These are phyloP conservation scores for Palythoa caribaeorum DNA, from an alignment of 92 coral and sea anemone genomes.

Conservation along the genomic window DNA sequence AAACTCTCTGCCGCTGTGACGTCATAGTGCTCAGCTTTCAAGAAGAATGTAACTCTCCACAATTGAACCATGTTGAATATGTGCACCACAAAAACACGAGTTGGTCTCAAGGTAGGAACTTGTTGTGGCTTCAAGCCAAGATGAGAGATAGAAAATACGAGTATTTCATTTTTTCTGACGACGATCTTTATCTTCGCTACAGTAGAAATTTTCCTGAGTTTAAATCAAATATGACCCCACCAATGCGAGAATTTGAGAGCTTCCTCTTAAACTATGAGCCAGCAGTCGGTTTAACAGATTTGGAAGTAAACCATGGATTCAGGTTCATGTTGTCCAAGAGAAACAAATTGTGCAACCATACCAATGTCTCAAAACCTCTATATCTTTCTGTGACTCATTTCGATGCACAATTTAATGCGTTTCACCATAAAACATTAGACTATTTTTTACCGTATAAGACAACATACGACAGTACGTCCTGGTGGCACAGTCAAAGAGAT, in stretches of 20 bases:
- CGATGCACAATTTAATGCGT: slow-evolving; percentile 63
- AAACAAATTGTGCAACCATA: slow-evolving; percentile 13
- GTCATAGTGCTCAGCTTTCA: slow-evolving; percentile 44
- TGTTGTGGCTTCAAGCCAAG: slow-evolving; percentile 34
- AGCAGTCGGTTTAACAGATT: slow-evolving; percentile 48
- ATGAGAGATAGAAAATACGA: slow-evolving; percentile 32
- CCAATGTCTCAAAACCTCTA: background rate
- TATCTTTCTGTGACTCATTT: slow-evolving; percentile 47
- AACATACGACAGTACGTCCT: slow-evolving; percentile 35
- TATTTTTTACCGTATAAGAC: slow-evolving; percentile 62
- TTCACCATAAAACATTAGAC: slow-evolving; percentile 50
- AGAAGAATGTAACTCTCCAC: slow-evolving; percentile 23
- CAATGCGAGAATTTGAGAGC: background rate
- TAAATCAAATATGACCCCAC: background rate
- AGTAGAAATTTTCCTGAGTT: slow-evolving; percentile 13
- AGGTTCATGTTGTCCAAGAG: slow-evolving; percentile 4
- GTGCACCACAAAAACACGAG: background rate
- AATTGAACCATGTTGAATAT: slow-evolving; percentile 22
- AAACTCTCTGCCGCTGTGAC: slow-evolving; percentile 28
- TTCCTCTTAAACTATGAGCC: slow-evolving; percentile 31
- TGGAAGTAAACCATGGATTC: background rate
- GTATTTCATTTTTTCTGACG: slow-evolving; percentile 43
- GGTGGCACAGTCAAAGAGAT: slow-evolving; percentile 69
- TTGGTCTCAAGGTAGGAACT: slow-evolving; percentile 53
- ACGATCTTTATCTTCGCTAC: slow-evolving; percentile 34